Evolutionary conservation across 2,888 invertebrate genomes (phyloP), one percentile per base, ranked within the genome.

Genomic region (Pachycephus smyrnensis): DNA sequence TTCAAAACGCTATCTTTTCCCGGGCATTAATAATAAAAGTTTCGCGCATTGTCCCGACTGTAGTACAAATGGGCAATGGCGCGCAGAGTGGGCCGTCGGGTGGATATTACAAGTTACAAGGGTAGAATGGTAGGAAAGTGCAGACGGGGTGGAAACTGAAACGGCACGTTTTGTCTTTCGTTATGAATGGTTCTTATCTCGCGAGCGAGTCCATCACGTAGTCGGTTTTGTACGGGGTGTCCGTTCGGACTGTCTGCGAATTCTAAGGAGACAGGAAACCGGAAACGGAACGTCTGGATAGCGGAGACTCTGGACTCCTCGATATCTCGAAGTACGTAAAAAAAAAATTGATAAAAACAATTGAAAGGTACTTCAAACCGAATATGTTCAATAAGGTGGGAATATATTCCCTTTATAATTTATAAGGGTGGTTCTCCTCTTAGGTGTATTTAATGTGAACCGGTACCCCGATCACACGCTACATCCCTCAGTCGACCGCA

Each of bases 181-280:
- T 85, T 85, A 86, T 88, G 88, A 88, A 88, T 88, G 85, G 83
- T 87, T 85, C 89, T 88, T 88, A 88, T 88, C 88, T 88, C 83
- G 76, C 80, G 75, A 81, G 81, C 87, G 87, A 88, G 89, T 89
- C 89, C 88, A 83, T 88, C 88, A 88, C 84, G 83, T 81, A 76
- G 75, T 74, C 79, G 78, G 83, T 85, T 83, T 84, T 84, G 84
- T 83, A 81, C 81, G 73, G 23, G 79, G 77, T 76, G 82, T 83
- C 84, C 84, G 83, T 83, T 82, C 77, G 83, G 85, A 87, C 88
- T 89, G 89, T 88, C 88, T 86, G 88, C 85, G 87, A 88, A 90
- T 90, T 90, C 90, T 89, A 88, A 90, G 89, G 88, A 89, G 87
- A 89, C 90, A 90, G 90, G 90, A 91, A 90, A 88, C 88, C 89